Conservation (phyloP, 2,888 invertebrate species). For the Scaptomyza reducta region DNA sequence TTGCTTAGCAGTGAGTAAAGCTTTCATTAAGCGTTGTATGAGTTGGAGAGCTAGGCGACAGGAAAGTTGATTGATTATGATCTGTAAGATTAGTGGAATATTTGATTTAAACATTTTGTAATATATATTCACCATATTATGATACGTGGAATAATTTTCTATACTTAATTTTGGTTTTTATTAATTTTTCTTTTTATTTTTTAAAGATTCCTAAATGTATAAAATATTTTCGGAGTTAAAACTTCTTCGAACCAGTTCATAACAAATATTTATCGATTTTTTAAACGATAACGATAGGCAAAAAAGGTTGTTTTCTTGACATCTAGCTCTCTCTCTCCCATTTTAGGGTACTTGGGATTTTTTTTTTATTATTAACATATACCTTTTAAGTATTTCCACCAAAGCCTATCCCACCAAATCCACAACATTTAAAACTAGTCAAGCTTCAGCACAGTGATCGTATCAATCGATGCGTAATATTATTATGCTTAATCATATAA, state of each 20-base stretch:
- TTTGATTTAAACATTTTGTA: too few species aligned
- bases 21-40: constrained; percentile 7
- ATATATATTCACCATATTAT: too few species aligned
- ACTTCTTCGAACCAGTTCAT: too few species aligned
- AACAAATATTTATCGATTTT: background rate
- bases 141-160: too few species aligned
- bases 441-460: constrained; percentile 39
- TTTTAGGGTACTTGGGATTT: constrained; percentile 15
- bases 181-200: too few species aligned
- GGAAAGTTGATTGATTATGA: background rate
- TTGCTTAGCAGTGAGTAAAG: constrained; percentile 22
- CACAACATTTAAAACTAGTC: constrained; percentile 23
- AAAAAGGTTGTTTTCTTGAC: background rate
- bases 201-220: too few species aligned
- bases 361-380: background rate
- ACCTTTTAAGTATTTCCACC: constrained; percentile 19
- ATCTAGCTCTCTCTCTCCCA: background rate
- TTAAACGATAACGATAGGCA: background rate
- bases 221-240: too few species aligned
- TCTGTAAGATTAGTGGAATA: too few species aligned
- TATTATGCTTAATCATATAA: background rate
- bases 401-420: background rate
- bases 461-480: constrained; percentile 19
- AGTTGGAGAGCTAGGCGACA: constrained; percentile 10
- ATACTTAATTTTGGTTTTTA: too few species aligned